These are phyloP conservation scores for Orthosia gracilis DNA, from an alignment of 2,888 invertebrate species.

Conservation along the genomic window DNA sequence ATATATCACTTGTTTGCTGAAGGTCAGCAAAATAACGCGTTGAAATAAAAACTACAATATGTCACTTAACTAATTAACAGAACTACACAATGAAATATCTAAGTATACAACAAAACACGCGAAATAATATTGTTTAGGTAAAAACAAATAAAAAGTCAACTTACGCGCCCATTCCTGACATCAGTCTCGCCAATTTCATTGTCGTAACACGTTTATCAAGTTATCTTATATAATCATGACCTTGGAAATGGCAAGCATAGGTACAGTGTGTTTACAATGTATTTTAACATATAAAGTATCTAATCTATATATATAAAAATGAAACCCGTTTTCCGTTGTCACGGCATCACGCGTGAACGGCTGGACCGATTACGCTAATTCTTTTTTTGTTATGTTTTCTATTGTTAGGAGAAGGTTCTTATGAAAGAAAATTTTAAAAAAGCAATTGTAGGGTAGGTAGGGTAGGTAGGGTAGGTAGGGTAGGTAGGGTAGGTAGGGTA, in stretches of 20 bases:
- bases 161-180: constrained; percentile 44
- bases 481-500: too few species aligned
- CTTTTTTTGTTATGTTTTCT: too few species aligned
- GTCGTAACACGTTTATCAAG: constrained; percentile 37
- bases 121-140: background rate
- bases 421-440: too few species aligned
- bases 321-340: too few species aligned
- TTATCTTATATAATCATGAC: constrained; percentile 33
- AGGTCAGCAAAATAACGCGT: background rate
- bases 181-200: constrained; percentile 45
- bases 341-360: too few species aligned
- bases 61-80: background rate
- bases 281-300: background rate
- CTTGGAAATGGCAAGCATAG: constrained; percentile 22
- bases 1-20: too few species aligned
- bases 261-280: constrained; percentile 21
- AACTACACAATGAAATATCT: background rate
- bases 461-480: too few species aligned
- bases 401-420: too few species aligned
- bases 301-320: too few species aligned
- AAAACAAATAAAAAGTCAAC: constrained; percentile 21
- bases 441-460: too few species aligned
- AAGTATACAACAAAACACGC: too few species aligned
- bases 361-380: too few species aligned
- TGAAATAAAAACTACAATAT: background rate